A percentile compares a stretch with the other conserved stretches of the same genome.
Evolutionary conservation across 1,140 invertebrate species (phyloP).

Genomic region (Melipona quadrifasciata): DNA sequence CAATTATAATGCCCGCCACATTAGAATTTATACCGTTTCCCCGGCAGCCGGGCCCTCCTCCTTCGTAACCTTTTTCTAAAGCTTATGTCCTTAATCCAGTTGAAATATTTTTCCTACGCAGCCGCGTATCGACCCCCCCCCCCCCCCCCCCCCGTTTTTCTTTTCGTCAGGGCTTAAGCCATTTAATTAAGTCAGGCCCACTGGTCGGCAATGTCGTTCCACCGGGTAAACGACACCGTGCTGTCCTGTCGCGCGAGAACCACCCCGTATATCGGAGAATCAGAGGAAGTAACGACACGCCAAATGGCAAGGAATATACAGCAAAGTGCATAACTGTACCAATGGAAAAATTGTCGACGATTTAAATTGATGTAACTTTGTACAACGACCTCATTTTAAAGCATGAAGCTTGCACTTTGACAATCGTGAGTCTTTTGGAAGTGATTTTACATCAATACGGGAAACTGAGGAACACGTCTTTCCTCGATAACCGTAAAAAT

Average conservation of each 20-base stretch:
- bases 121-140: constrained; percentile 63
- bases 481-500: too few species aligned
- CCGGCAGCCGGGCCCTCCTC: constrained; percentile 51
- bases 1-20: constrained; percentile 81
- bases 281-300: background rate
- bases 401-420: too few species aligned
- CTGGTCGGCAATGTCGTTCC: constrained; percentile 25
- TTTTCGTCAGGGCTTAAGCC: constrained; percentile 66
- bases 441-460: too few species aligned
- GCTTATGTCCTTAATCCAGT: constrained; percentile 80
- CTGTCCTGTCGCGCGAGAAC: background rate
- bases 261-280: background rate
- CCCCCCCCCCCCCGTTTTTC: constrained; percentile 60
- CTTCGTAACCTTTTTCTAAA: constrained; percentile 78
- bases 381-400: too few species aligned
- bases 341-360: too few species aligned
- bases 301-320: background rate
- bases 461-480: too few species aligned
- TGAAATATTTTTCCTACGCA: constrained; percentile 76
- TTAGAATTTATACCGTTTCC: constrained; percentile 80
- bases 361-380: too few species aligned
- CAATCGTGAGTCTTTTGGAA: too few species aligned
- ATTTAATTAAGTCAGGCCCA: constrained; percentile 71
- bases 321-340: too few species aligned
- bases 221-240: background rate